Evolutionary conservation across 1,140 invertebrate species (phyloP), one percentile per base, ranked within the genome.

Genomic region (Zeugodacus cucurbitae): DNA sequence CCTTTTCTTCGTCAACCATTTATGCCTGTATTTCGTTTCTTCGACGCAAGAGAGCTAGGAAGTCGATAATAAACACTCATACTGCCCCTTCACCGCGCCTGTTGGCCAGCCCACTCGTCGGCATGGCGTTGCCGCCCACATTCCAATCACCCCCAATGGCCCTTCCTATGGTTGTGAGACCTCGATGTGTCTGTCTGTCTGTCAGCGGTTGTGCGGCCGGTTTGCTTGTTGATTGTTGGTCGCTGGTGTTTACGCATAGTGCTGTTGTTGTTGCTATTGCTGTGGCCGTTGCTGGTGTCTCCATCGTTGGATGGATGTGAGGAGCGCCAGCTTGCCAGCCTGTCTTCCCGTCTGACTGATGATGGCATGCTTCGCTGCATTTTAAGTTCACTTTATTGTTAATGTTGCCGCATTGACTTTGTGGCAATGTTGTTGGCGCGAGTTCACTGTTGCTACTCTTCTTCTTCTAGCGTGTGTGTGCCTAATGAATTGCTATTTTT

Each of bases 321-420:
- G 74, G 74, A 82, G 74, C 74, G 74, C 74, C 74, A 26, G 26
- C 74, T n/a, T 82, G 74, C n/a, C 14, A 54, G 48, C 48, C 22
- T 82, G 37, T 26, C 74, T 41, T 82, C 41, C n/a, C 41, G 37
- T 29, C 74, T 82, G 74, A 82, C 8, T 82, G 74, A 82, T 82
- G 74, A 82, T 82, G 26, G 90, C 89, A 92, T 92, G 91, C 91
- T 92, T 91, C 90, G 91, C 89, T 92, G 91, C 91, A 92, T 92
- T 92, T 92, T 92, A 92, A 92, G 91, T 92, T 92, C 91, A 92
- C 91, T 90, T 90, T 89, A 82, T 86, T 67, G 91, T 91, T 92
- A 90, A 92, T 91, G 89, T 89, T 89, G 88, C 88, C 62, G 87
- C 62, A n/a, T n/a, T 67, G 87, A 62, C 32, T 44, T 22, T 44